Base-by-base conservation (phyloP, 2,888 invertebrate genomes). In the Papilio demoleus region DNA sequence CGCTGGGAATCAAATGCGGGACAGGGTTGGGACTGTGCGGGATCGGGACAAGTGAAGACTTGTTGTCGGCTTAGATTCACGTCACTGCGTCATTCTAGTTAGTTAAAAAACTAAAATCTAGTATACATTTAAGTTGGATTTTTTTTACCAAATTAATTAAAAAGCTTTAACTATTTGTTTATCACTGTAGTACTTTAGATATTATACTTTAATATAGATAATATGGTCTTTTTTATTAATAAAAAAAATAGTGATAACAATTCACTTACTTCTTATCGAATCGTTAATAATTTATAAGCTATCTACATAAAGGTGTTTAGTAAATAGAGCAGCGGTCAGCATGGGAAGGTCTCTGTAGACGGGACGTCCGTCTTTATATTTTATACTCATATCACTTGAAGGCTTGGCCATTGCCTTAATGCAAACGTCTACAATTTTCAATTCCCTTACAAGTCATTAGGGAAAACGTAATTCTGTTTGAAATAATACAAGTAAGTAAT, bases 361-460 rank as follows among this genome's bases (percentile, higher is more conserved):
- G n/a, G 58, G 27, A 38, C 19, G 9, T 45, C 65, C 22, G 42
- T 19, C 50, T 42, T 14, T 53, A 53, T 27, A 53, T n/a, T 22
- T 59, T 36, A 45, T 45, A 45, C 42, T 45, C 42, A 17, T 59
- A 53, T 63, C 76, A 72, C 61, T 73, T 67, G 53, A 75, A 76
- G 81, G 81, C 77, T 76, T 75, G 78, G 75, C 73, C 69, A 68
- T 68, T 66, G 27, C 70, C 68, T 71, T 71, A 70, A 64, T 74
- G 69, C 68, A 71, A 68, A 72, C 67, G 70, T 65, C 71, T 73
- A 71, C 73, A 72, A 72, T 73, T 77, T 77, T 74, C 70, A 77
- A 79, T 80, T 78, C 77, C 77, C 77, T 65, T 65, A 70, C 74
- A 76, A 72, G 70, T 76, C 72, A 72, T 77, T 79, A 72, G 65